A percentile compares a stretch with the other conserved stretches of the same genome.
Evolutionary conservation across 2,113 vertebrate genomes (phyloP).

Genomic region (Rutilus rutilus): DNA sequence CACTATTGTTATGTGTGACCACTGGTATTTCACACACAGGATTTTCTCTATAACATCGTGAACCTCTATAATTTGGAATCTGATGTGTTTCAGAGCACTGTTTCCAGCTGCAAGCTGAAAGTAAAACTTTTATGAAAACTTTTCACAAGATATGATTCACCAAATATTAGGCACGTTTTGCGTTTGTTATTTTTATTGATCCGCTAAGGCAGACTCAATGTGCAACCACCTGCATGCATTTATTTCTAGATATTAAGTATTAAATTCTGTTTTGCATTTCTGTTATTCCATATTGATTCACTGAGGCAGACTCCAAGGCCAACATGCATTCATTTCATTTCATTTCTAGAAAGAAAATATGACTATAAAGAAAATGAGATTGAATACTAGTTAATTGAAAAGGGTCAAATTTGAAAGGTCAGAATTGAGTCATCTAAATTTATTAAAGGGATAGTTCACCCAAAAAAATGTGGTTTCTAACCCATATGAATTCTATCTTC

Average conservation of each 20-base stretch:
- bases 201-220: background rate
- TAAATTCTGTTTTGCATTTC: background rate
- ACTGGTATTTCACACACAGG: background rate
- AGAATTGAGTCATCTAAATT: background rate
- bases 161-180: background rate
- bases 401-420: background rate
- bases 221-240: background rate
- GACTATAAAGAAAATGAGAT: background rate
- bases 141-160: background rate
- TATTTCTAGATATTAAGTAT: slow-evolving; percentile 1
- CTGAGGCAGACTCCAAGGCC: background rate
- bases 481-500: too few species aligned
- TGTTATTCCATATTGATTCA: background rate
- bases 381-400: background rate
- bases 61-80: background rate
- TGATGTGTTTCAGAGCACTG: background rate
- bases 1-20: background rate
- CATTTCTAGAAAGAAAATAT: background rate
- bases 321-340: background rate
- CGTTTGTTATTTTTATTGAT: background rate
- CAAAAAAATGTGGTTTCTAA: background rate
- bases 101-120: background rate
- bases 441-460: background rate
- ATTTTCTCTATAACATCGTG: background rate
- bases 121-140: background rate